phyloP scores from a whole-genome alignment of 2,113 vertebrate species.

The Eublepharis macularius region DNA sequence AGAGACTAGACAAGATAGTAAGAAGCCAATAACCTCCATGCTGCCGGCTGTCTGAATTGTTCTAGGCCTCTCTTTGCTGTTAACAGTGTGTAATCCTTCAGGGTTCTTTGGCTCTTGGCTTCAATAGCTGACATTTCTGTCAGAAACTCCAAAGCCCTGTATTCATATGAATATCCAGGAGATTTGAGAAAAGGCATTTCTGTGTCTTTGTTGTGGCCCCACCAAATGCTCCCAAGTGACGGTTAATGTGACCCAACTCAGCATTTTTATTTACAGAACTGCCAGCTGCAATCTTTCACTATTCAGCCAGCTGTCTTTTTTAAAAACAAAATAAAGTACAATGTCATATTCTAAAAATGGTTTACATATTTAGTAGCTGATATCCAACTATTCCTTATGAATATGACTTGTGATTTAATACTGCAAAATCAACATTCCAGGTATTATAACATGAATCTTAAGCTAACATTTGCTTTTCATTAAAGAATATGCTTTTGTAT shows the following conservation, averaged over 20 bases:
- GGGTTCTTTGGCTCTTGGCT: neutral
- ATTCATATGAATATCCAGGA: constrained; percentile 41
- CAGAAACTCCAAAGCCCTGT: constrained; percentile 36
- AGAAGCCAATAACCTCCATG: constrained; percentile 10
- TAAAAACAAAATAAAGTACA: neutral
- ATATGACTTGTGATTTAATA: constrained; percentile 30
- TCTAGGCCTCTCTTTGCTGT: constrained; percentile 12
- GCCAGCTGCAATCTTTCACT: constrained; percentile 1
- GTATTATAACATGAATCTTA: constrained; percentile 20
- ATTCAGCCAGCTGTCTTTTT: neutral
- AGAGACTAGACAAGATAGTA: neutral
- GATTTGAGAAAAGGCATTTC: constrained; percentile 17
- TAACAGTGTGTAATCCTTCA: neutral
- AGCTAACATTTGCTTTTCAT: constrained; percentile 29
- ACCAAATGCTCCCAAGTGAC: constrained; percentile 2
- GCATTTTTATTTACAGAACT: constrained; percentile 15
- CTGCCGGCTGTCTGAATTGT: neutral
- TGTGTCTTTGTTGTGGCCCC: no score
- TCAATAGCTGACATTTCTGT: neutral
- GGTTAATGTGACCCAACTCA: neutral
- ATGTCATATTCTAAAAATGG: constrained; percentile 23
- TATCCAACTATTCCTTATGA: constrained; percentile 1
- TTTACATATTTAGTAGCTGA: neutral
- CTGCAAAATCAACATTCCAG: constrained; percentile 19
- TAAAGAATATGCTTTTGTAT: constrained; percentile 34